phyloP scores from a whole-genome alignment of 2,113 vertebrate species.

The Promerops cafer region DNA sequence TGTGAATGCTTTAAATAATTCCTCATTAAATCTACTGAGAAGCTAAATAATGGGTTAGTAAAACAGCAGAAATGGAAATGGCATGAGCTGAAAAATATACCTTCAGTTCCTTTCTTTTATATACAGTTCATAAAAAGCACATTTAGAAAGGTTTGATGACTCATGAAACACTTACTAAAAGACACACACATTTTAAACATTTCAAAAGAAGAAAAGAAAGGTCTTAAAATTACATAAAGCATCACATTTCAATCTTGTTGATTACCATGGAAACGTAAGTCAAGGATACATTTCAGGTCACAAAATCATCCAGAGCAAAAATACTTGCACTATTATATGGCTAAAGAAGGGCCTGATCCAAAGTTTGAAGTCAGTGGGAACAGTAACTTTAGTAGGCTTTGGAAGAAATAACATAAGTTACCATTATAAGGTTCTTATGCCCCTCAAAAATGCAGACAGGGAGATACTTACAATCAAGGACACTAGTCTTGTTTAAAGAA shows the following conservation, averaged over 20 bases:
- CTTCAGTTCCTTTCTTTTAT: slow-evolving; percentile 9
- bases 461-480: background rate
- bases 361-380: background rate
- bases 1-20: slow-evolving; percentile 61
- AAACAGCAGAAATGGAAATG: slow-evolving; percentile 62
- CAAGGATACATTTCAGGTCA: background rate
- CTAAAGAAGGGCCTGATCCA: background rate
- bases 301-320: background rate
- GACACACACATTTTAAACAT: slow-evolving; percentile 4
- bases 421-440: background rate
- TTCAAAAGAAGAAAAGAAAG: slow-evolving; percentile 13
- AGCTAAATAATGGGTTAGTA: slow-evolving; percentile 66
- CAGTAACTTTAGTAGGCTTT: background rate
- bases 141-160: slow-evolving; percentile 9
- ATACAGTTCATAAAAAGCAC: slow-evolving; percentile 35
- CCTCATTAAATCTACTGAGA: slow-evolving; percentile 77
- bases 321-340: background rate
- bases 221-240: slow-evolving; percentile 1
- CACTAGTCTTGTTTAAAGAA: background rate
- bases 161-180: background rate
- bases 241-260: background rate
- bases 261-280: background rate
- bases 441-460: background rate
- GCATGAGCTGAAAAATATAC: slow-evolving; percentile 40
- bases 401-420: background rate